Base-by-base conservation (phyloP, 2,888 invertebrate species). In the Scelioninae gen. 2 region DNA sequence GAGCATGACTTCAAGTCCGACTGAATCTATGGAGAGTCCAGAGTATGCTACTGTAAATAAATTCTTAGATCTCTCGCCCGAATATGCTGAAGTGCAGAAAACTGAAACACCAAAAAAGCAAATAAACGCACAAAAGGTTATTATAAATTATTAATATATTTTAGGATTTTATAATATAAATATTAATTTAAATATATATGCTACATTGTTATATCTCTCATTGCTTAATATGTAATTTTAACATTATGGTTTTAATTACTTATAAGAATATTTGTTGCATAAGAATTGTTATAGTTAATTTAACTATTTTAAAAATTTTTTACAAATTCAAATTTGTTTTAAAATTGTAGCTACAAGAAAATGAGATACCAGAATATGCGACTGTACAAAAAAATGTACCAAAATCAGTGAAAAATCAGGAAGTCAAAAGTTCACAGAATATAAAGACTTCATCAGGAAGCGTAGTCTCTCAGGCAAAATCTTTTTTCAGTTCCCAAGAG, bases 21-120 rank as follows among this genome's bases (percentile, higher is more conserved):
- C 68, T 3, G 74, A 70, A 10, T 60, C 70, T 1, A 64, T 73
- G 2, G 73, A 65, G 13, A 84, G 84, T 71, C 82, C 83, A 0
- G 85, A 85, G 43, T 84, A 85, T 53, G 83, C 84, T 10, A 83
- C 82, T 7, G 78, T 83, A 37, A 81, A 83, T 60, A 82, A 82
- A 64, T 80, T 81, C 35, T 79, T 81, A 39, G 78, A 80, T 45
- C 81, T 83, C 7, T 80, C 83, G 3, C 85, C 85, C 1, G 85
- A 85, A 45, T 85, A 85, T 61, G 84, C 84, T 0, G 83, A 84
- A 52, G 82, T 85, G 13, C 85, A 84, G 39, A 81, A 81, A 64
- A 73, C 43, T 10, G 74, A 74, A 4, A 11, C 45, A 2, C 63
- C 58, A 0, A 64, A 68, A 18, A 79, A 72, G 19, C 73, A 52